Percentiles rank a stretch among this genome's conserved stretches.
Conservation (phyloP, 1,140 invertebrate genomes). For the Bathynomus jamesi region DNA sequence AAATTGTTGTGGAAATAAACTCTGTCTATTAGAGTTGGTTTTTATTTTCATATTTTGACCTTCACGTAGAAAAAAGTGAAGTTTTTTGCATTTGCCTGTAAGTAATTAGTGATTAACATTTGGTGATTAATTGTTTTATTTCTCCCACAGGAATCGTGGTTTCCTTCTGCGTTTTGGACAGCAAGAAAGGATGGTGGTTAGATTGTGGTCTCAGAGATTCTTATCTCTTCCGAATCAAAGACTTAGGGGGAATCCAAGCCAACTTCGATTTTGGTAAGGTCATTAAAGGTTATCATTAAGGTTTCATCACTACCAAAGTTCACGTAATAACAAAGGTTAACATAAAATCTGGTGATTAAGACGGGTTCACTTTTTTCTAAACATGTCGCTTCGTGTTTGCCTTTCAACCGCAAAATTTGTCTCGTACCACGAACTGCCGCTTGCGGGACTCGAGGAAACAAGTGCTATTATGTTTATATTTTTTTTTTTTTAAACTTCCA, state of each 20-base stretch:
- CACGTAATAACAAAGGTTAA: neutral
- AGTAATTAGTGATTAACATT: neutral
- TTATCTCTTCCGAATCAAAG: constrained; percentile 12
- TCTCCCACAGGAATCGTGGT: neutral
- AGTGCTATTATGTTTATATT: no score
- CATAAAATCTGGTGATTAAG: neutral
- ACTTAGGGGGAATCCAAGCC: constrained; percentile 7
- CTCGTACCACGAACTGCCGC: no score
- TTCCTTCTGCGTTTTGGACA: constrained; percentile 10
- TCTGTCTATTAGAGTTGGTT: neutral
- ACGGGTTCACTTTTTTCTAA: neutral
- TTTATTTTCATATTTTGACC: neutral
- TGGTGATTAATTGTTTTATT: no score
- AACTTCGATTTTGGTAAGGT: constrained; percentile 16
- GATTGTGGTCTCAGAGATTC: constrained; percentile 11
- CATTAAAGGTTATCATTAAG: neutral
- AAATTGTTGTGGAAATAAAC: neutral
- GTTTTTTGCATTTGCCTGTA: no score
- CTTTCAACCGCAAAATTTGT: no score
- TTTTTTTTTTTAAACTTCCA: no score
- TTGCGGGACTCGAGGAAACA: no score
- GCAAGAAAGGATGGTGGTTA: constrained; percentile 17
- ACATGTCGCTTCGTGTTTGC: no score
- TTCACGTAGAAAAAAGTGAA: no score
- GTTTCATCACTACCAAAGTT: neutral